phyloP scores from a whole-genome alignment of 2,113 vertebrate species.

The Phodopus roborovskii region DNA sequence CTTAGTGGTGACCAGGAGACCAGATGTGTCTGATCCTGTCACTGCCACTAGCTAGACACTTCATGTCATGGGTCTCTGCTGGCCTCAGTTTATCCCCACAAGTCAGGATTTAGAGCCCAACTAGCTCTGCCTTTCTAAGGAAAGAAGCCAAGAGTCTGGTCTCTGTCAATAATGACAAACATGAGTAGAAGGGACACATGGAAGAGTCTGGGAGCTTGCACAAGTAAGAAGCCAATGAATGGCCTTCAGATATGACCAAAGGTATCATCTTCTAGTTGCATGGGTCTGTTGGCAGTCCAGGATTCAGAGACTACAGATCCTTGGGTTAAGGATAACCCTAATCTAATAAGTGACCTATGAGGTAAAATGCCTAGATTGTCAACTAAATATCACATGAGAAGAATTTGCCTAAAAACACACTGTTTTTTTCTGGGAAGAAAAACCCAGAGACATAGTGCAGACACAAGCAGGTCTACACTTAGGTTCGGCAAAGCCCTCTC shows the following conservation, averaged over 20 bases:
- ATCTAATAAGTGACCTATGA: not conserved
- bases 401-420: not conserved
- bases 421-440: not conserved
- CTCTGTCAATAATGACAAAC: not conserved
- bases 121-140: not conserved
- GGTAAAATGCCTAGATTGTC: not conserved
- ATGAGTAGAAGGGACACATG: not conserved
- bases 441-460: not conserved
- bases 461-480: not conserved
- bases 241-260: not conserved
- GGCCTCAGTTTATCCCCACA: slow-evolving; percentile 18
- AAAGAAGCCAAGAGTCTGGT: not conserved
- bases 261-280: not conserved
- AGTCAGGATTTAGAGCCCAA: not conserved
- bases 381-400: not conserved
- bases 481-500: not conserved
- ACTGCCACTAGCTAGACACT: not conserved
- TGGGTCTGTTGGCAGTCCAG: not conserved
- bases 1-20: not conserved
- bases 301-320: not conserved
- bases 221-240: not conserved
- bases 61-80: not conserved
- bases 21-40: not conserved
- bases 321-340: not conserved
- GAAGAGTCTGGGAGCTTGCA: not conserved